Conservation (phyloP, 1,140 invertebrate species). For the Drosophila sechellia region DNA sequence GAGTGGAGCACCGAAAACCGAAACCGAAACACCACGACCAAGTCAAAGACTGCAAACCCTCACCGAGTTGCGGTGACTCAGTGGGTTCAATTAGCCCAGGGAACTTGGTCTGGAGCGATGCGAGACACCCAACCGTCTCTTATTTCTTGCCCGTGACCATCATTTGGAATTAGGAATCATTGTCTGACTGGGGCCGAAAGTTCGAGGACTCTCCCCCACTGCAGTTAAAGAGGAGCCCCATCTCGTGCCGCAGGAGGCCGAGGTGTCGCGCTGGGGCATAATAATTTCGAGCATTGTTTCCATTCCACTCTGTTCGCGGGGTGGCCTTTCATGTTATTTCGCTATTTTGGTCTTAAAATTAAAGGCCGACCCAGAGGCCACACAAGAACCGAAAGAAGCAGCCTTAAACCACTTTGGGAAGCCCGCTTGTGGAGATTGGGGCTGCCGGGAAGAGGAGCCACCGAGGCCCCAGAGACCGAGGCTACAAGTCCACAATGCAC, state of each 20-base stretch:
- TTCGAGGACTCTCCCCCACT: conserved; percentile 1
- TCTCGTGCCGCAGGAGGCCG: not conserved
- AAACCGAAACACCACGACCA: not conserved
- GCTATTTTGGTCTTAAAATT: conserved; percentile 45
- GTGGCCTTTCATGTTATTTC: conserved; percentile 35
- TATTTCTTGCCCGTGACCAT: conserved; percentile 2
- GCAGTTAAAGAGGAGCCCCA: conserved; percentile 1
- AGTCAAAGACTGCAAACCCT: conserved; percentile 20
- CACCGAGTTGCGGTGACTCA: conserved; percentile 1
- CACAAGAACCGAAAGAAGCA: not conserved
- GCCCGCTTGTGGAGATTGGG: not conserved
- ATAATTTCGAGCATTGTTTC: conserved; percentile 40
- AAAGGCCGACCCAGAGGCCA: conserved; percentile 33
- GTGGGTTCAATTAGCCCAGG: conserved; percentile 17
- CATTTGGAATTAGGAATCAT: conserved; percentile 12
- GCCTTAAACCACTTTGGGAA: conserved; percentile 23
- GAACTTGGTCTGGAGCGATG: conserved; percentile 2
- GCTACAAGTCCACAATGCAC: conserved; percentile 25
- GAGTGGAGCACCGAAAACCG: not conserved
- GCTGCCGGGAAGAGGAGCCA: not conserved
- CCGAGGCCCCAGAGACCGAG: not conserved
- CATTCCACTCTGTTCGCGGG: not conserved
- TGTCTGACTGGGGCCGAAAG: conserved; percentile 8
- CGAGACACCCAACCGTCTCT: not conserved
- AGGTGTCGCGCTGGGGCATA: conserved; percentile 7